phyloP scores from a whole-genome alignment of 2,888 invertebrate species.

The Epirrita christyi region DNA sequence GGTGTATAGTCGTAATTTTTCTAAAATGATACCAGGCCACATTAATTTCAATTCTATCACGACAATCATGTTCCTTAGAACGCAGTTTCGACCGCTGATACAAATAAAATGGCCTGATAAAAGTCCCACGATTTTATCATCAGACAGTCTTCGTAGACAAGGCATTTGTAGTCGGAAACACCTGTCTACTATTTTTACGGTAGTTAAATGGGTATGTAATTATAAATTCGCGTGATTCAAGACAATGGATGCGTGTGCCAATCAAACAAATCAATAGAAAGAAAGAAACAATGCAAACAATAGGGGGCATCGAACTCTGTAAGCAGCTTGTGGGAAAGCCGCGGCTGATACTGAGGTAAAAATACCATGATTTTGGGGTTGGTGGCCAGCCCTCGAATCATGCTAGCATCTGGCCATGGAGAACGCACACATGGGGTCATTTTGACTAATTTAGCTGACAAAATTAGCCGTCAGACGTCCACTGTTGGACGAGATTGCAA shows the following conservation, averaged over 20 bases:
- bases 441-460: too few species aligned
- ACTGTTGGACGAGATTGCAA: too few species aligned
- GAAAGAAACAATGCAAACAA: constrained; percentile 24
- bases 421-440: too few species aligned
- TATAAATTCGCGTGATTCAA: constrained; percentile 9
- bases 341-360: not conserved
- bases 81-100: not conserved
- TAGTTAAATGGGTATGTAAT: too few species aligned
- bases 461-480: too few species aligned
- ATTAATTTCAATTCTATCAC: too few species aligned
- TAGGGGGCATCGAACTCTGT: constrained; percentile 13
- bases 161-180: not conserved
- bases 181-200: not conserved
- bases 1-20: too few species aligned
- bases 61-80: too few species aligned
- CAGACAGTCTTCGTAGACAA: not conserved
- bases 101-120: not conserved
- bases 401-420: too few species aligned
- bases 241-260: constrained; percentile 17
- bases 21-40: too few species aligned
- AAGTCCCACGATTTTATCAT: not conserved
- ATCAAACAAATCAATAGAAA: constrained; percentile 28
- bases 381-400: too few species aligned
- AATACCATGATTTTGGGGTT: not conserved
- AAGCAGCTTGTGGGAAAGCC: constrained; percentile 11